Percentiles rank a stretch among this genome's conserved stretches.
phyloP scores from a whole-genome alignment of 1,140 invertebrate genomes.

The Leptopilina clavipes region DNA sequence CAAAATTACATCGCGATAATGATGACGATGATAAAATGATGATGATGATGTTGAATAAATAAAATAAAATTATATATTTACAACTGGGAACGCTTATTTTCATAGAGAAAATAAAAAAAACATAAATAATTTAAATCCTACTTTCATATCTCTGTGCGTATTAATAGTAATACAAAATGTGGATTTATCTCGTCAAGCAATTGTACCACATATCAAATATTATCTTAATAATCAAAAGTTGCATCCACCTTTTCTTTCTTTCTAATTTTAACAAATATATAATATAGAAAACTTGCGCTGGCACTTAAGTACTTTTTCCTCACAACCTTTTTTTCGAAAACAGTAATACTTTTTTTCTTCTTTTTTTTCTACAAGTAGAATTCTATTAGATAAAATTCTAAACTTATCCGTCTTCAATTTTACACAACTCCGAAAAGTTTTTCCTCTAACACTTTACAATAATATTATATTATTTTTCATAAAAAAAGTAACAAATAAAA shows the following conservation, averaged over 20 bases:
- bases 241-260: slow-evolving; percentile 3
- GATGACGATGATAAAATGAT: not conserved
- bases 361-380: not conserved
- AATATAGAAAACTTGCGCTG: slow-evolving; percentile 29
- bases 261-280: slow-evolving; percentile 16
- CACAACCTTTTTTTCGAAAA: slow-evolving; percentile 30
- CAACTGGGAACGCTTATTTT: not conserved
- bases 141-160: slow-evolving; percentile 11
- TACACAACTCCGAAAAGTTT: slow-evolving; percentile 13
- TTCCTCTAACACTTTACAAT: not conserved
- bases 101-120: not conserved
- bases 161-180: slow-evolving; percentile 11
- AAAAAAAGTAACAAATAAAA: no score
- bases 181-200: slow-evolving; percentile 19
- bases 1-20: slow-evolving; percentile 4
- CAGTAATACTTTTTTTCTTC: slow-evolving; percentile 17
- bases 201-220: not conserved
- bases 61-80: slow-evolving; percentile 31
- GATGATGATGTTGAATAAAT: not conserved
- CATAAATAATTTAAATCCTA: slow-evolving; percentile 30
- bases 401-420: slow-evolving; percentile 1
- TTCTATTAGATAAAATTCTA: slow-evolving; percentile 17
- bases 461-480: no score
- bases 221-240: not conserved
- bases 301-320: slow-evolving; percentile 35